Evolutionary conservation across 1,140 invertebrate genomes (phyloP), one percentile per base, ranked within the genome.

Genomic region (Copidosoma floridanum): DNA sequence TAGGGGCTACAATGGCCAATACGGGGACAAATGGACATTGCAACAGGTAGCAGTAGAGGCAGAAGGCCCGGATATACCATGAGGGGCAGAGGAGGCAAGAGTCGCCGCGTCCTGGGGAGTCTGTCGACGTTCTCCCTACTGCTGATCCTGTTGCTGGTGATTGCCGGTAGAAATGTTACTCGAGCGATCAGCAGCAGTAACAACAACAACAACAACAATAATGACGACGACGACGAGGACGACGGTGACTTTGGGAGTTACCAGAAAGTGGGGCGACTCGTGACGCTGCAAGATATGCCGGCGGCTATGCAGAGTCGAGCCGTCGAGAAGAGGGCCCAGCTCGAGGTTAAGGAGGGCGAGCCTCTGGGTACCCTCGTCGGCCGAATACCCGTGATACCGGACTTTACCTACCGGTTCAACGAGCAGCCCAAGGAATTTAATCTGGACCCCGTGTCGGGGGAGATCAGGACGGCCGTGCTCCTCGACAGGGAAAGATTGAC

Each of bases 371-470:
- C 90, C 1, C 71, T 88, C 3, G 91, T 95, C 5, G 94, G 93
- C 14, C 83, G 83, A 64, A 95, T 96, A 71, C 93, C 93, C 18
- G 90, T 86, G 5, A 91, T 92, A 74, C 86, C 88, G 3, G 91
- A 89, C 58, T 95, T 95, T 76, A 93, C 89, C 0, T 94, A 94
- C 71, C 85, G 93, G 35, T 95, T 95, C 76, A 95, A 95, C 76
- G 93, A 95, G 73, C 88, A 89, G 11, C 91, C 92, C 0, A 83
- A 85, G 58, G 91, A 95, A 72, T 95, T 95, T 71, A 79, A 80
- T 10, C 76, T 95, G 37, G 92, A 95, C 73, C 82, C 88, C 1
- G 84, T 86, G 3, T 89, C 87, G 1, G 93, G 93, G 10, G 88
- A 92, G 72, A 92, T 97, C 24, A 85, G 83, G 65, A 95, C 93